Evolutionary conservation across 2,888 invertebrate species (phyloP).

Genomic region (Cartodere bifasciata): DNA sequence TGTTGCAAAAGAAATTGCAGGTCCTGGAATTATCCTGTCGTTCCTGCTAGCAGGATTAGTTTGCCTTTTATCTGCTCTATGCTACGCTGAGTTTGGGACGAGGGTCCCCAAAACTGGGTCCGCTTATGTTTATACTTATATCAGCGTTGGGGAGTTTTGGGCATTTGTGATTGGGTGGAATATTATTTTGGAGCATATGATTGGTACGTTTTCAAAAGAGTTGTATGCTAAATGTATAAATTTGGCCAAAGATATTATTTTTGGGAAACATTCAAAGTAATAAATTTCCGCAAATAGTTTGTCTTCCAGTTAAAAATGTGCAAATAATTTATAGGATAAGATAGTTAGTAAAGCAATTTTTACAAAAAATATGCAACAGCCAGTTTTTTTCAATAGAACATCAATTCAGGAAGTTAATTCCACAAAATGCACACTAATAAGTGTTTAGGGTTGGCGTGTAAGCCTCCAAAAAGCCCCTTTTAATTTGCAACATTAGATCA

Average conservation of each 20-base stretch:
- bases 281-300: too few species aligned
- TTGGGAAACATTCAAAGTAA: constrained; percentile 1
- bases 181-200: constrained; percentile 79
- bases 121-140: constrained; percentile 88
- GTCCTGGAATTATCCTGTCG: constrained; percentile 67
- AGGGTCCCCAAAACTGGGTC: constrained; percentile 82
- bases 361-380: too few species aligned
- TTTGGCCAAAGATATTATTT: background rate
- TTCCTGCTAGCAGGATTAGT: constrained; percentile 72
- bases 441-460: too few species aligned
- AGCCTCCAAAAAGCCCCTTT: too few species aligned
- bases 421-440: too few species aligned
- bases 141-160: constrained; percentile 86
- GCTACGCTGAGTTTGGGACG: constrained; percentile 84
- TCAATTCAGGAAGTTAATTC: too few species aligned
- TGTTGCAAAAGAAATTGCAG: constrained; percentile 68
- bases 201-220: constrained; percentile 40
- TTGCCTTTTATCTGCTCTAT: constrained; percentile 66
- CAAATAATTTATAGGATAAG: too few species aligned
- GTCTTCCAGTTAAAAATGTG: too few species aligned
- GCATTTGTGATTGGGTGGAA: constrained; percentile 95
- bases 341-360: too few species aligned
- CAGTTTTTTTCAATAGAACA: too few species aligned
- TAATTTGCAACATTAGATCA: too few species aligned
- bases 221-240: background rate